Percentiles rank a stretch among this genome's conserved stretches.
phyloP scores from a whole-genome alignment of 2,113 vertebrate species.

The Orycteropus afer region DNA sequence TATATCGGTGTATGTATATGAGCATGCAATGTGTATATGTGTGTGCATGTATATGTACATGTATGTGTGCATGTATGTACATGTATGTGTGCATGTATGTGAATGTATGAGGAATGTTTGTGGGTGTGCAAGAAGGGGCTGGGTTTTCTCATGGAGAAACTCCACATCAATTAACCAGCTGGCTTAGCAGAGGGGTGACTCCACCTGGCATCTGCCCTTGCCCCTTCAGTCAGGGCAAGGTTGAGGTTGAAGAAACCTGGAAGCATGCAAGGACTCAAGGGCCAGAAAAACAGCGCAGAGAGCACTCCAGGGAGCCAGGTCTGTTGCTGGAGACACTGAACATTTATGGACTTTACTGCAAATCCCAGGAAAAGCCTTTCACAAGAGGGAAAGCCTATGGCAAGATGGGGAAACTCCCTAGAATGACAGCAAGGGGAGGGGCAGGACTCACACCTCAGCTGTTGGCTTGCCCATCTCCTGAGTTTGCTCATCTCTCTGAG shows the following conservation, averaged over 20 bases:
- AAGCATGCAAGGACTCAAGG: neutral
- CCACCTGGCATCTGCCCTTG: neutral
- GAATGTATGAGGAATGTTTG: neutral
- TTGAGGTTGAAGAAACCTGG: neutral
- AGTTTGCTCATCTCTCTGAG: neutral
- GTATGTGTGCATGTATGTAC: neutral
- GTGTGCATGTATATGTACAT: no score
- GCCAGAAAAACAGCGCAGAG: neutral
- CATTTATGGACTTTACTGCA: neutral
- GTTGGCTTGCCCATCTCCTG: neutral
- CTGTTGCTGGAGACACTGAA: neutral
- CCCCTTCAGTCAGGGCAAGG: neutral
- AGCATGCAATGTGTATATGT: no score
- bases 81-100: neutral
- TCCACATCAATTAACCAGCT: conserved; percentile 48
- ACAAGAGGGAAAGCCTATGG: neutral
- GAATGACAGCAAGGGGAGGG: neutral
- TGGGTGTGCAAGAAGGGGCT: neutral
- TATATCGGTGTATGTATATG: neutral
- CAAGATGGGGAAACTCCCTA: neutral
- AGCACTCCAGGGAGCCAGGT: neutral
- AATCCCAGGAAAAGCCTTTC: neutral
- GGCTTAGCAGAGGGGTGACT: neutral
- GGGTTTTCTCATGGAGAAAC: neutral
- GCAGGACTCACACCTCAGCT: neutral